A percentile compares a stretch with the other conserved stretches of the same genome.
Conservation (phyloP, 2,888 invertebrate species). For the Cenopis cana region DNA sequence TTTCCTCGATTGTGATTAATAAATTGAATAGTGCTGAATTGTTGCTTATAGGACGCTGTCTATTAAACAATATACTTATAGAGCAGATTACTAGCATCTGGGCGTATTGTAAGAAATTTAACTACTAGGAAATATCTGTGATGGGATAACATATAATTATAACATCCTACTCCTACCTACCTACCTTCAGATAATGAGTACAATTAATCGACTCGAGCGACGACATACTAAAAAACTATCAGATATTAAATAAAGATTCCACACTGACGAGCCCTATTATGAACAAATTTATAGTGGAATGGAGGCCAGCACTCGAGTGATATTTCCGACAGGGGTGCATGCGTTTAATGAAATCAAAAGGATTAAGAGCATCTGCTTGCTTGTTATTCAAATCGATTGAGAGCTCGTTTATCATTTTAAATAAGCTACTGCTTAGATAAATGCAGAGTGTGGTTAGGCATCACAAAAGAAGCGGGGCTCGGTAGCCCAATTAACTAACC, state of each 20-base stretch:
- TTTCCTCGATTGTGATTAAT: neutral
- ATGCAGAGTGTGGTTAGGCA: slow-evolving; percentile 79
- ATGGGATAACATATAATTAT: neutral
- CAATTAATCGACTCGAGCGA: slow-evolving; percentile 27
- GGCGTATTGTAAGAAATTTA: neutral
- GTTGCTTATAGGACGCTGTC: neutral
- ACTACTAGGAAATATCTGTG: neutral
- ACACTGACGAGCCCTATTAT: slow-evolving; percentile 65
- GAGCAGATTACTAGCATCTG: neutral
- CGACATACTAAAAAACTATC: slow-evolving; percentile 51
- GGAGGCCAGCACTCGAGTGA: slow-evolving; percentile 77
- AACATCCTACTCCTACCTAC: neutral
- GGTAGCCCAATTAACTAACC: slow-evolving; percentile 79
- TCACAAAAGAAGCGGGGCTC: slow-evolving; percentile 77
- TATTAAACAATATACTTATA: neutral
- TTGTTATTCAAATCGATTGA: slow-evolving; percentile 85
- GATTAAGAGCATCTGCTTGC: slow-evolving; percentile 85
- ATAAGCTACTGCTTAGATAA: slow-evolving; percentile 84
- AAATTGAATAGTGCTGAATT: neutral
- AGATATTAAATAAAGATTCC: slow-evolving; percentile 58
- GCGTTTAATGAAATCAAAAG: slow-evolving; percentile 85
- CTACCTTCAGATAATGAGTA: slow-evolving; percentile 17
- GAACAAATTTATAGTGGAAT: slow-evolving; percentile 67
- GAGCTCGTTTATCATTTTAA: slow-evolving; percentile 84
- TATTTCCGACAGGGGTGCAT: slow-evolving; percentile 85